Evolutionary conservation across 2,113 vertebrate genomes (phyloP).

Genomic region (Sterrhoptilus dennistouni): DNA sequence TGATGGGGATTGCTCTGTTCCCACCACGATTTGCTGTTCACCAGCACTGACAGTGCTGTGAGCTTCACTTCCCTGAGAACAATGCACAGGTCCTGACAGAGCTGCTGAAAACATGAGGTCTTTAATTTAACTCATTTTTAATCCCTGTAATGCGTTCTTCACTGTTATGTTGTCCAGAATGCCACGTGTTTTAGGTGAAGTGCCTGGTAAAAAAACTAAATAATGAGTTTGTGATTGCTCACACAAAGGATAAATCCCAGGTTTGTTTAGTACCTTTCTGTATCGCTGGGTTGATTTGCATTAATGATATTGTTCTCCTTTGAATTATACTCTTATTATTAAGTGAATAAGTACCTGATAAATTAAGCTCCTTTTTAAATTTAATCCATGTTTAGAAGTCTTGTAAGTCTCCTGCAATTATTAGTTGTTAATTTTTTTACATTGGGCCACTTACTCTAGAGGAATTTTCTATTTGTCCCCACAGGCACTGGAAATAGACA

Average conservation of each 20-base stretch:
- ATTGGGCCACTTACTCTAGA: not conserved
- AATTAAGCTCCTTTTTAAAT: not conserved
- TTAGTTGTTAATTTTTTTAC: not conserved
- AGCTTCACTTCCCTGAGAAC: not conserved
- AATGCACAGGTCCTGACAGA: not conserved
- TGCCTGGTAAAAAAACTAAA: not conserved
- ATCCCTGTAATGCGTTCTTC: not conserved
- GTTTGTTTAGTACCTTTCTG: not conserved
- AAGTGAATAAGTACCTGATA: not conserved
- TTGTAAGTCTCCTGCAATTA: not conserved
- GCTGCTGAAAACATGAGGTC: not conserved
- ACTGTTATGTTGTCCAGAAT: not conserved
- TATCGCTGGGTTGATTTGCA: not conserved
- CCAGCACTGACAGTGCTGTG: not conserved
- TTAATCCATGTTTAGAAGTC: not conserved
- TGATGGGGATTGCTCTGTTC: rapidly evolving
- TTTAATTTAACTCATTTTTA: not conserved
- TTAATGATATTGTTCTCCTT: not conserved
- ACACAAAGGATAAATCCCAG: not conserved
- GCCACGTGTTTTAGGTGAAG: not conserved
- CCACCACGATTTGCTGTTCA: not conserved
- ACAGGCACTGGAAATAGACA: rapidly evolving
- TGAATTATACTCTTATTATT: not conserved
- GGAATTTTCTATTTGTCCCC: not conserved
- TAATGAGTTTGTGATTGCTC: not conserved